Percentiles rank a stretch among this genome's conserved stretches.
These are phyloP conservation scores for Rhorus exstirpatorius DNA, from an alignment of 2,888 invertebrate species.

Conservation along the genomic window DNA sequence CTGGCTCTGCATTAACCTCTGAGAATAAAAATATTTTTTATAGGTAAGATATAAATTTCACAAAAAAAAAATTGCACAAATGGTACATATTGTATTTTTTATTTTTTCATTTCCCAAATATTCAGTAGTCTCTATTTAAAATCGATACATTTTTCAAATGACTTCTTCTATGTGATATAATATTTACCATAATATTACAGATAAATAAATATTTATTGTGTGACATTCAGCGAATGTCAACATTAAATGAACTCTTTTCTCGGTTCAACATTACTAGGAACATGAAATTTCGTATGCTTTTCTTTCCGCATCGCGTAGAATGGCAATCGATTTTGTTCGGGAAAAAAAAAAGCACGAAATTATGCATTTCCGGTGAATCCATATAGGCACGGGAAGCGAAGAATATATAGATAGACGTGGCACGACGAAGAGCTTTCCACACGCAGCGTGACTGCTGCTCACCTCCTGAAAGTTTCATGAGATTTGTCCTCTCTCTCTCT, in stretches of 20 bases:
- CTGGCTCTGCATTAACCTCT: too few relatives aligned
- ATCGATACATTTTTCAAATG: too few relatives aligned
- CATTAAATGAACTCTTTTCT: not conserved
- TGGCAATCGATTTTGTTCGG: constrained; percentile 13
- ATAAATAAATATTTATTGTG: too few relatives aligned
- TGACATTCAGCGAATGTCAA: not conserved
- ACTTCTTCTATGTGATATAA: too few relatives aligned
- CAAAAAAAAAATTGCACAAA: too few relatives aligned
- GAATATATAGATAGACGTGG: constrained; percentile 30
- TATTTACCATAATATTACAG: too few relatives aligned
- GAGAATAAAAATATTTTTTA: too few relatives aligned
- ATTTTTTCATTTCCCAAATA: constrained; percentile 1
- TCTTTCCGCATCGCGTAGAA: constrained; percentile 4
- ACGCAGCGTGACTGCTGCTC: constrained; percentile 72
- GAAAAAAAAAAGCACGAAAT: constrained; percentile 10
- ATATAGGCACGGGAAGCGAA: not conserved
- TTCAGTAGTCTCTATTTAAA: too few relatives aligned
- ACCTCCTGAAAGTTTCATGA: constrained; percentile 82
- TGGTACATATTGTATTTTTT: not conserved
- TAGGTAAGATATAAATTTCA: too few relatives aligned
- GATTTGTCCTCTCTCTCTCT: constrained; percentile 65
- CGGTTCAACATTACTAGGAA: not conserved
- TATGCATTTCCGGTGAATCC: constrained; percentile 23
- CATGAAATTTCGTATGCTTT: not conserved
- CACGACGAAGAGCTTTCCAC: constrained; percentile 73